Conservation (phyloP, 2,113 vertebrate species). For the Callaeas wilsoni region DNA sequence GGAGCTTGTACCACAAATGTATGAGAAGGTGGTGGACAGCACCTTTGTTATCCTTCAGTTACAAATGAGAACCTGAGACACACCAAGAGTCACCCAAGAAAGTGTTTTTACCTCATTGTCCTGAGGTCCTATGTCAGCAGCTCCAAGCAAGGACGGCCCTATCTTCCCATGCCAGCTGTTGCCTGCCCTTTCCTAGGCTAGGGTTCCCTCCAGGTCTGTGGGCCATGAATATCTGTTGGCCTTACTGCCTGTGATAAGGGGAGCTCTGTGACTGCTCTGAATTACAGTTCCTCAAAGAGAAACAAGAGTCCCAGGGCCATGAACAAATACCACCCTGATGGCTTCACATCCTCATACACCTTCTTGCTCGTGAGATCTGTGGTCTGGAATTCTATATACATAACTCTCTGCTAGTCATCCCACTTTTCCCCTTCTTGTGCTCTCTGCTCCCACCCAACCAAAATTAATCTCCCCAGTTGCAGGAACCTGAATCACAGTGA, state of each 20-base stretch:
- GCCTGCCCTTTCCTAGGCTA: not conserved
- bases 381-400: not conserved
- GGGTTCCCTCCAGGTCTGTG: rapidly evolving
- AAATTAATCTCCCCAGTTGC: conserved; percentile 6
- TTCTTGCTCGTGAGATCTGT: not conserved
- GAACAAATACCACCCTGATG: not conserved
- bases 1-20: not conserved
- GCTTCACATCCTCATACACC: not conserved
- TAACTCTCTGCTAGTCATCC: not conserved
- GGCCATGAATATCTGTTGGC: not conserved
- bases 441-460: not conserved
- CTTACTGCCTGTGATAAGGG: not conserved
- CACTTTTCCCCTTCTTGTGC: not conserved
- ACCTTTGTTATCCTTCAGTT: not conserved
- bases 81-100: not conserved
- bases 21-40: not conserved
- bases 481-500: not conserved
- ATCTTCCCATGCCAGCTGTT: not conserved
- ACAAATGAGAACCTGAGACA: not conserved
- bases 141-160: not conserved
- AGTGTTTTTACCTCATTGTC: not conserved
- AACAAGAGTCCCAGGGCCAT: not conserved
- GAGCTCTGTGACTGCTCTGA: not conserved
- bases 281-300: not conserved
- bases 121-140: not conserved